Percentiles rank a stretch among this genome's conserved stretches.
Conservation (phyloP, 2,797 vertebrate genomes). For the Brachyrhaphis roseni region DNA sequence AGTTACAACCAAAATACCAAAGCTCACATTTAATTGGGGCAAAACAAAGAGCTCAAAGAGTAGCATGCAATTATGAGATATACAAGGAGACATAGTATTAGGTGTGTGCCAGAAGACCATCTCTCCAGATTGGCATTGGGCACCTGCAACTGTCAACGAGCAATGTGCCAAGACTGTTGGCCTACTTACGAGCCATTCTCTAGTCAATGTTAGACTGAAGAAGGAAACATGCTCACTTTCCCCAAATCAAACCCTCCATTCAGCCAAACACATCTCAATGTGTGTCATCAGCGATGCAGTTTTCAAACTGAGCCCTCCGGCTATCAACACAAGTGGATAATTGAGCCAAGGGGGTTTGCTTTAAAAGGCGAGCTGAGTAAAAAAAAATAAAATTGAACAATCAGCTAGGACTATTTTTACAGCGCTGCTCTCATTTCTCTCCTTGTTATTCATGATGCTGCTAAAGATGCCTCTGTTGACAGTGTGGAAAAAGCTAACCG, state of each 20-base stretch:
- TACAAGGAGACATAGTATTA: conserved; percentile 60
- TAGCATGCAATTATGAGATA: conserved; percentile 71
- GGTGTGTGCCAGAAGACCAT: conserved; percentile 60
- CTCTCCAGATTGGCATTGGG: conserved; percentile 65
- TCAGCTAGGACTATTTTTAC: conserved; percentile 46
- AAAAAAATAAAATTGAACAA: conserved; percentile 27
- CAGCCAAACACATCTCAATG: conserved; percentile 40
- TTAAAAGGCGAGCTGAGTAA: conserved; percentile 24
- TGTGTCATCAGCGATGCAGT: conserved; percentile 17
- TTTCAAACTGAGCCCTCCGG: conserved; percentile 21
- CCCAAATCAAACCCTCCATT: conserved; percentile 38
- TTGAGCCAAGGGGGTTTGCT: conserved; percentile 27
- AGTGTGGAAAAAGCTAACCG: conserved; percentile 59
- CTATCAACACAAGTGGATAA: conserved; percentile 37
- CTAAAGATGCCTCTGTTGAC: conserved; percentile 66
- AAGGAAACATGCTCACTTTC: conserved; percentile 37
- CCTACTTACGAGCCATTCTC: conserved; percentile 68
- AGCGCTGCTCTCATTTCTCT: conserved; percentile 37
- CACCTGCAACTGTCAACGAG: conserved; percentile 64
- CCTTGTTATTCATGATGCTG: conserved; percentile 41
- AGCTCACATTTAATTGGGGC: conserved; percentile 62
- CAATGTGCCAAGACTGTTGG: conserved; percentile 65
- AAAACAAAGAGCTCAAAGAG: conserved; percentile 57
- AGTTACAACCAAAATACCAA: conserved; percentile 57
- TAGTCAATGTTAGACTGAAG: conserved; percentile 46